Evolutionary conservation across 1,140 invertebrate genomes (phyloP).

Genomic region (Aricia agestis): DNA sequence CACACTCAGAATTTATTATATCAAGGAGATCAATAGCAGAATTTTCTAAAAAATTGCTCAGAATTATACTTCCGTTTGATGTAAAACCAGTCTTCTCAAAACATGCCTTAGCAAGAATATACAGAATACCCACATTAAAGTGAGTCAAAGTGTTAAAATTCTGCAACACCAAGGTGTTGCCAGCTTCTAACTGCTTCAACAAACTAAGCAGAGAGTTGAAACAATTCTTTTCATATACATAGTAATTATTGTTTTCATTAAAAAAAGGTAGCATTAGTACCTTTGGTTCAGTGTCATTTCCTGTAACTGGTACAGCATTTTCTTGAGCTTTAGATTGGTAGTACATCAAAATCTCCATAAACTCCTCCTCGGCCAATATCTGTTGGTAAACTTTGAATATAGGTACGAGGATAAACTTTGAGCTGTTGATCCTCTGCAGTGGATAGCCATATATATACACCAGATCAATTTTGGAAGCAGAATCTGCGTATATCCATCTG

Average conservation of each 20-base stretch:
- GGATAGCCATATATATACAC: slow-evolving; percentile 58
- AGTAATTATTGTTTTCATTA: slow-evolving; percentile 47
- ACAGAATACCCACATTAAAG: slow-evolving; percentile 66
- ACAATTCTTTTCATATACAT: slow-evolving; percentile 58
- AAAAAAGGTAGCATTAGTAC: slow-evolving; percentile 44
- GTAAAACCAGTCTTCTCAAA: slow-evolving; percentile 62
- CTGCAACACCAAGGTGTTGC: slow-evolving; percentile 51
- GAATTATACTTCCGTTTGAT: slow-evolving; percentile 46
- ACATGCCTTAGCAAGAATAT: slow-evolving; percentile 54
- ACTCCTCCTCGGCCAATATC: slow-evolving; percentile 58
- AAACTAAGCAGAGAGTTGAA: slow-evolving; percentile 47
- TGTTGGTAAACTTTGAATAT: slow-evolving; percentile 69
- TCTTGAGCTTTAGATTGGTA: slow-evolving; percentile 35
- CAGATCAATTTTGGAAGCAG: slow-evolving; percentile 38
- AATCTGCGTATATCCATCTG: slow-evolving; percentile 44
- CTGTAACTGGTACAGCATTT: slow-evolving; percentile 31
- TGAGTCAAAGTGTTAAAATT: slow-evolving; percentile 64
- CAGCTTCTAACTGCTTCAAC: slow-evolving; percentile 42
- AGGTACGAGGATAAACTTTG: slow-evolving; percentile 69
- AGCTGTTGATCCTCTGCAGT: slow-evolving; percentile 62
- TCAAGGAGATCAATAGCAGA: slow-evolving; percentile 44
- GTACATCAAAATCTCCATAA: slow-evolving; percentile 48
- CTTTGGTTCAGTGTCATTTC: slow-evolving; percentile 37
- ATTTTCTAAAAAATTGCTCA: slow-evolving; percentile 51
- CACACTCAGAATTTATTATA: slow-evolving; percentile 48